phyloP scores from a whole-genome alignment of 1,140 invertebrate genomes.

The Anastatus disparis region DNA sequence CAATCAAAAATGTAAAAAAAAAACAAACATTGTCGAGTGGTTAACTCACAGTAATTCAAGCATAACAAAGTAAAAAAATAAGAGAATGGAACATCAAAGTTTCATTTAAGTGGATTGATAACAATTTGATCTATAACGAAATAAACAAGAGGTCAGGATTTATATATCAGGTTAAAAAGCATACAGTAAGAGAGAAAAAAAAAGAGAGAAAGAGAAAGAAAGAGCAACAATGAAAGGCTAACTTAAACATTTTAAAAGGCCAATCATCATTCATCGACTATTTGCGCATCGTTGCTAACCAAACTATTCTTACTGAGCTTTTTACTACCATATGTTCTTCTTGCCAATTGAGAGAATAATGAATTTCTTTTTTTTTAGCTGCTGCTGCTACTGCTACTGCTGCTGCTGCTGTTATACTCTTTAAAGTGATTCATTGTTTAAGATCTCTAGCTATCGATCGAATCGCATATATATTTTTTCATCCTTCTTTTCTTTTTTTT shows the following conservation, averaged over 20 bases:
- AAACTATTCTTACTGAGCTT: too few relatives aligned
- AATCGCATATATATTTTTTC: too few relatives aligned
- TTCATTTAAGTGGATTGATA: slow-evolving; percentile 34
- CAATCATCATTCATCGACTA: background rate
- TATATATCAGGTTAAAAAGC: too few relatives aligned
- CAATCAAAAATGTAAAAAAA: too few relatives aligned
- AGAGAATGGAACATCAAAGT: too few relatives aligned
- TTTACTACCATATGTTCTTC: slow-evolving; percentile 38
- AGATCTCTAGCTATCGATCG: slow-evolving; percentile 32
- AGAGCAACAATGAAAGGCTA: slow-evolving; percentile 24
- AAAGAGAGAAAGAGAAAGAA: too few relatives aligned
- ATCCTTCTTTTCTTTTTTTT: too few relatives aligned
- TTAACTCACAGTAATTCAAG: too few relatives aligned
- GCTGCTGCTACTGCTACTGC: background rate
- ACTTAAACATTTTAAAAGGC: slow-evolving; percentile 38
- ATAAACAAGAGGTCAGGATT: slow-evolving; percentile 9
- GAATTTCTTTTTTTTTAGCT: slow-evolving; percentile 13
- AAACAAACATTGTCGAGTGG: too few relatives aligned
- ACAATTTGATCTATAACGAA: slow-evolving; percentile 2
- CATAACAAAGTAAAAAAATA: too few relatives aligned
- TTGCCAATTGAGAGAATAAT: slow-evolving; percentile 41
- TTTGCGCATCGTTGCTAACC: slow-evolving; percentile 9
- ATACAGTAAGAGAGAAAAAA: too few relatives aligned
- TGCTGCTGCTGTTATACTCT: too few relatives aligned
- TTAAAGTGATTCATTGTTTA: slow-evolving; percentile 32